phyloP scores from a whole-genome alignment of 2,888 invertebrate species.

The Rhaphigaster nebulosa region DNA sequence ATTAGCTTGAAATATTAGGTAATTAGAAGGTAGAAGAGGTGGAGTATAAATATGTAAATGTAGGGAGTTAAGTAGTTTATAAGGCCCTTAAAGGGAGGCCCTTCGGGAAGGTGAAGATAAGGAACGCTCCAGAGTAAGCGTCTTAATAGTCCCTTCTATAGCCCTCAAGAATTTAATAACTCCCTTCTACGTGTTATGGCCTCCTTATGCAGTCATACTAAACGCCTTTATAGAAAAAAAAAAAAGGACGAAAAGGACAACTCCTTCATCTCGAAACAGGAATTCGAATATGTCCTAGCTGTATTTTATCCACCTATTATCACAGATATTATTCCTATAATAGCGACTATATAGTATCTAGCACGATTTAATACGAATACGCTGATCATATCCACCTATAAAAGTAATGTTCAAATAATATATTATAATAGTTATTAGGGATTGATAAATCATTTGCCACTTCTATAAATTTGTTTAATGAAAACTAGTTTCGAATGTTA shows the following conservation, averaged over 20 bases:
- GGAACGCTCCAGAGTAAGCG: conserved; percentile 43
- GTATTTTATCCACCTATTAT: neutral
- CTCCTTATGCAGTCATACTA: conserved; percentile 46
- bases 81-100: conserved; percentile 62
- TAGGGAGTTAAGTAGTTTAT: conserved; percentile 64
- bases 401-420: too few species aligned
- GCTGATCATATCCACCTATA: too few species aligned
- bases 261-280: neutral
- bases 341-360: too few species aligned
- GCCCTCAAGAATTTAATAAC: conserved; percentile 49
- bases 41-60: conserved; percentile 64
- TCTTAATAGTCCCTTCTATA: conserved; percentile 34
- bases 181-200: conserved; percentile 38
- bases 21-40: conserved; percentile 52
- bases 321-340: neutral
- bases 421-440: too few species aligned
- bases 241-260: neutral
- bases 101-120: conserved; percentile 61
- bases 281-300: neutral
- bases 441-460: too few species aligned
- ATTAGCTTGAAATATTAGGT: conserved; percentile 33
- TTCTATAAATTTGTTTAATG: too few species aligned
- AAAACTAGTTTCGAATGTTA: too few species aligned
- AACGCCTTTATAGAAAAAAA: neutral
- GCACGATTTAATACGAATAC: too few species aligned